Base-by-base conservation (phyloP, 1,140 invertebrate genomes). In the Ctenoplectra terminalis region DNA sequence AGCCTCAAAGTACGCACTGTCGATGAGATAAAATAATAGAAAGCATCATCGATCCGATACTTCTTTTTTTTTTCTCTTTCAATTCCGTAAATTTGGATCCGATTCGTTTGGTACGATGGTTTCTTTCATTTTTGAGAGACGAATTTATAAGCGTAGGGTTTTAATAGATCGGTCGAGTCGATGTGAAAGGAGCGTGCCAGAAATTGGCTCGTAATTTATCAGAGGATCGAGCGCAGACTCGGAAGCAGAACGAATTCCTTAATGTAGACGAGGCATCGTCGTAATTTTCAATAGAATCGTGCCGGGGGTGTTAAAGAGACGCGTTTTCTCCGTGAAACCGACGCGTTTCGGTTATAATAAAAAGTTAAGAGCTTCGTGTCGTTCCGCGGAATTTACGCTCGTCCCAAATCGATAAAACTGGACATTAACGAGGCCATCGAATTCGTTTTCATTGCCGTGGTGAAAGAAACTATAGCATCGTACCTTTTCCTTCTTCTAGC, bases 361-460 rank as follows among this genome's bases (percentile, higher is more conserved):
- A 78, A 48, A 63, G 13, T 40, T 17, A 46, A 23, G 43, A 40
- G 31, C 48, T 67, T 64, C 60, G 67, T 29, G 23, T 75, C 75
- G 54, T 85, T 58, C 63, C 40, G 75, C 34, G 71, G 79, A 88
- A 88, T 87, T 88, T 88, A 88, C 81, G 79, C 72, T 31, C 52
- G 31, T 58, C 85, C 88, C 87, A 89, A 91, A 91, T 91, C 91
- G 89, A 92, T 92, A 92, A 91, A 92, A 87, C 73, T 71, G 73
- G 90, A 93, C 89, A 87, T 93, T 93, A 93, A 93, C 87, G 91
- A 91, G 90, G 89, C 89, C 89, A 89, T 92, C 86, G 90, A 92
- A 91, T 91, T 88, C 83, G 60, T 88, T 88, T 89, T 88, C 79
- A 88, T 83, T 82, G 76, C 87, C 87, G 86, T 91, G 85, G 78